Percentiles rank a stretch among this genome's conserved stretches.
phyloP scores from a whole-genome alignment of 1,140 invertebrate species.

The Sycophaga agraensis region DNA sequence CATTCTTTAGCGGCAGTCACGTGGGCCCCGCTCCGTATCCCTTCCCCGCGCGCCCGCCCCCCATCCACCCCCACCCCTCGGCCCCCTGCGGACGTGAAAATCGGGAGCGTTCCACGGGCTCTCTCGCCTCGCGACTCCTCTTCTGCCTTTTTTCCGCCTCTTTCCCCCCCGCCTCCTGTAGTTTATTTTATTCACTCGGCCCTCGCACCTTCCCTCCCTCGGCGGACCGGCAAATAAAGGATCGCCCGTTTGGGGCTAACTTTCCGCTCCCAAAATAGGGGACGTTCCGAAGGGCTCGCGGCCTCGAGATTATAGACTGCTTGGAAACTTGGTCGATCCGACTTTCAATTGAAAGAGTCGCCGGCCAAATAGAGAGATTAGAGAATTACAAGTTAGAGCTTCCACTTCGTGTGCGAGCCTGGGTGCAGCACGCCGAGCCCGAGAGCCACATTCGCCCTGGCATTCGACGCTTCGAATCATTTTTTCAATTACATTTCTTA shows the following conservation, averaged over 20 bases:
- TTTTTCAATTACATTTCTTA: too few species aligned
- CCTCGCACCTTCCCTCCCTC: background rate
- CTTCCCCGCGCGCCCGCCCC: too few species aligned
- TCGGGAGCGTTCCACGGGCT: background rate
- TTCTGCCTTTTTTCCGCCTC: background rate
- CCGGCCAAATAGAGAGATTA: background rate
- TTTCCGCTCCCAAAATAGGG: too few species aligned
- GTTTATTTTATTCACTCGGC: background rate
- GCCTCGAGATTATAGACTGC: background rate
- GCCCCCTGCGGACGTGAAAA: constrained; percentile 10
- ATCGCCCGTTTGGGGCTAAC: too few species aligned
- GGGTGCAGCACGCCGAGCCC: too few species aligned
- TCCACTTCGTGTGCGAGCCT: too few species aligned
- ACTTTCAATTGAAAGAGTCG: background rate
- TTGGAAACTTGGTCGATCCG: background rate
- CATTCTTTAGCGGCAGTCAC: constrained; percentile 21
- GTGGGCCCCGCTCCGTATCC: background rate
- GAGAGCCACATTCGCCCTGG: too few species aligned
- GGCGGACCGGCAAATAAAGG: too few species aligned
- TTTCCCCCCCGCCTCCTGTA: background rate
- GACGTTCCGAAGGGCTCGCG: too few species aligned
- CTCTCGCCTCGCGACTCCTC: background rate
- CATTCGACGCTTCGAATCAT: too few species aligned
- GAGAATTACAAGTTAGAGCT: too few species aligned
- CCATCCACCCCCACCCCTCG: too few species aligned